phyloP scores from a whole-genome alignment of 2,888 invertebrate species.

The Caenorhabditis zanzibari region DNA sequence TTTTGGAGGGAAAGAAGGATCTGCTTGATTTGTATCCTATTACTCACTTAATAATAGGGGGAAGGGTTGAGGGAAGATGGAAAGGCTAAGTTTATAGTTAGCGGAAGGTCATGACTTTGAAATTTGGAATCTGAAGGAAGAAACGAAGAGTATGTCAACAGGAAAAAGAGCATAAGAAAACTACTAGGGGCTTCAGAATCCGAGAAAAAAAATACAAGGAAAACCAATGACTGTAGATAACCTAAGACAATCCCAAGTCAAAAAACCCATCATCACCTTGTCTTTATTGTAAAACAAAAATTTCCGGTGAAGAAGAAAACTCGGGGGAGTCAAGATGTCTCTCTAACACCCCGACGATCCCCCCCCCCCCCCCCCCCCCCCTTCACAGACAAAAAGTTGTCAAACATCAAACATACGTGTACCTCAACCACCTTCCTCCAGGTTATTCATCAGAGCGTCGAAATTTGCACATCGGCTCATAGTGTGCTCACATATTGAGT shows the following conservation, averaged over 20 bases:
- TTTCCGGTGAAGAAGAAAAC: background rate
- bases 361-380: too few species aligned
- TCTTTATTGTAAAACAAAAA: too few species aligned
- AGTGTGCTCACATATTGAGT: too few species aligned
- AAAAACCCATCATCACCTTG: background rate
- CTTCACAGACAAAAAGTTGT: background rate
- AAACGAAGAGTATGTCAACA: background rate
- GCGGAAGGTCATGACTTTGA: background rate
- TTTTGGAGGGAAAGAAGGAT: slow-evolving; percentile 11
- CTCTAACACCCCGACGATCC: background rate
- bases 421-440: too few species aligned
- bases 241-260: background rate
- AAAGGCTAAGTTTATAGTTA: background rate
- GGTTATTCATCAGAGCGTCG: too few species aligned
- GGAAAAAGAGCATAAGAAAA: too few species aligned
- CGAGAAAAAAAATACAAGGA: too few species aligned
- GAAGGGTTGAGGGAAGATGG: background rate
- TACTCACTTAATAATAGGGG: slow-evolving; percentile 17
- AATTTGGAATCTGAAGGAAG: background rate
- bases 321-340: too few species aligned
- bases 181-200: too few species aligned
- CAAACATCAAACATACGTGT: too few species aligned
- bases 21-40: slow-evolving; percentile 47
- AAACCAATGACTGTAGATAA: too few species aligned
- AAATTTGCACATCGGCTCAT: too few species aligned